These are phyloP conservation scores for Pomatorhinus ruficollis DNA, from an alignment of 2,113 vertebrate species.

Conservation along the genomic window DNA sequence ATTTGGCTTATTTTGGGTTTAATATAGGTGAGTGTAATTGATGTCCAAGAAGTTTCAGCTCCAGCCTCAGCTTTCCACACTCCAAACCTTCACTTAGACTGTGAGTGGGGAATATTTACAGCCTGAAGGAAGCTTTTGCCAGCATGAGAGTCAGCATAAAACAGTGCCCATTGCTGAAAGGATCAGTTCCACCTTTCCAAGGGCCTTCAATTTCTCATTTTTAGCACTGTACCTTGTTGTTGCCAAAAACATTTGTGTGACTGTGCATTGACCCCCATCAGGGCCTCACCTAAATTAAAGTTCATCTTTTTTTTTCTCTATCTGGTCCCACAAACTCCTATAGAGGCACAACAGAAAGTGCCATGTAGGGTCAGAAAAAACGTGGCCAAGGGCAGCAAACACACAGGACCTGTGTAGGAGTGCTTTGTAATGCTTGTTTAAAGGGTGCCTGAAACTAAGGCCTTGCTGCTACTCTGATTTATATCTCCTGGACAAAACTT, in stretches of 20 bases:
- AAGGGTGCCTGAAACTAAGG: not conserved
- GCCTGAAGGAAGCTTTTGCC: not conserved
- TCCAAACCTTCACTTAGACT: not conserved
- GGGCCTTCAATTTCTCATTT: not conserved
- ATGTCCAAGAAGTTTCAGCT: not conserved
- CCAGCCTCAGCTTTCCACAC: not conserved
- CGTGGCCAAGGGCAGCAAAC: not conserved
- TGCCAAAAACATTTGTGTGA: not conserved
- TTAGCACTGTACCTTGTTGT: rapidly evolving
- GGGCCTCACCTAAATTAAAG: not conserved
- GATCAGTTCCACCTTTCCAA: not conserved
- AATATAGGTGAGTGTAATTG: not conserved
- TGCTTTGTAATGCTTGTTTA: not conserved
- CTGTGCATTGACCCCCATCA: not conserved
- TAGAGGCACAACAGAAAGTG: not conserved
- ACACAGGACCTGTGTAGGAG: not conserved
- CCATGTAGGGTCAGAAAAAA: not conserved
- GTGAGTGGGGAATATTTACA: not conserved
- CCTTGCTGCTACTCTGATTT: not conserved
- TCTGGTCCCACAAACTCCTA: not conserved
- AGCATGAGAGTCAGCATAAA: not conserved
- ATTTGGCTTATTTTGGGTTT: not conserved
- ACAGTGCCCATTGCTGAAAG: not conserved
- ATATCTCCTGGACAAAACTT: not conserved
- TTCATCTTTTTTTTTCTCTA: not conserved